Evolutionary conservation across 1,140 invertebrate genomes (phyloP).

Genomic region (Myzus persicae): DNA sequence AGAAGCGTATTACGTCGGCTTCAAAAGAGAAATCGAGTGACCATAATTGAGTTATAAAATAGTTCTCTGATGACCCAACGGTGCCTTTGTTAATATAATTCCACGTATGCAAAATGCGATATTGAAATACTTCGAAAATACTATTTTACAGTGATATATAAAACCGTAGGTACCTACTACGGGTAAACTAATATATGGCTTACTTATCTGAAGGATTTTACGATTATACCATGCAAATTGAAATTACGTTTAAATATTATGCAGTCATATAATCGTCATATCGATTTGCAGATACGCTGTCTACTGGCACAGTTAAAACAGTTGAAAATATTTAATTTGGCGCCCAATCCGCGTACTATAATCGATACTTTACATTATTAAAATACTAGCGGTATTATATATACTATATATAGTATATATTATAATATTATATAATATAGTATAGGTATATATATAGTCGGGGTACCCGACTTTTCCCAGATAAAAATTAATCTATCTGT

Average conservation of each 20-base stretch:
- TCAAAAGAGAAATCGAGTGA: not conserved
- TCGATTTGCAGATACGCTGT: not conserved
- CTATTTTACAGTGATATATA: not conserved
- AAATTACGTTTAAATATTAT: not conserved
- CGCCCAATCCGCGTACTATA: no score
- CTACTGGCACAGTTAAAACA: no score
- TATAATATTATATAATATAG: no score
- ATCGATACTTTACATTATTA: no score
- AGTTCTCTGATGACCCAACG: not conserved
- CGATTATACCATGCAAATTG: not conserved
- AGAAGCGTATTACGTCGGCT: not conserved
- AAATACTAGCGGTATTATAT: no score
- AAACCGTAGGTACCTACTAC: not conserved
- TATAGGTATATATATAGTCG: no score
- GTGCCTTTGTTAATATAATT: not conserved
- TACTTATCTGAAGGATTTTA: not conserved
- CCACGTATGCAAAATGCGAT: not conserved
- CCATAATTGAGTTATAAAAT: slow-evolving; percentile 9
- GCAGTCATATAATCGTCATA: not conserved
- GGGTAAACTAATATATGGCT: no score
- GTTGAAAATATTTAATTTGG: no score
- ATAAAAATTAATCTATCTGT: no score
- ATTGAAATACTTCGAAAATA: not conserved
- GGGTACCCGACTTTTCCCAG: no score
- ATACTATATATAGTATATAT: no score